Evolutionary conservation across 2,888 invertebrate genomes (phyloP), one percentile per base, ranked within the genome.

Genomic region (Smittia sp.): DNA sequence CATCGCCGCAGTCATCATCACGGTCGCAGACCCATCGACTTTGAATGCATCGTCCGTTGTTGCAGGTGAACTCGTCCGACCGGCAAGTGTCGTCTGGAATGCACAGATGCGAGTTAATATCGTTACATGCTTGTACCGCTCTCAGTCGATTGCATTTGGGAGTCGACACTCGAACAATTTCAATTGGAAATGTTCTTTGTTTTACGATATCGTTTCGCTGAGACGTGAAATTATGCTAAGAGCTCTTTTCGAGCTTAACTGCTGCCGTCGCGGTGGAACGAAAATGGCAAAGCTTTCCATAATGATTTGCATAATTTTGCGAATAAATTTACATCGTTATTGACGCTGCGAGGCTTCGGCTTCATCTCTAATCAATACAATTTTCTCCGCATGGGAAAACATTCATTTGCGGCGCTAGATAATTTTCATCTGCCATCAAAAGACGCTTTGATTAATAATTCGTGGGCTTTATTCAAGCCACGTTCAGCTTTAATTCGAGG

Each of bases 21-120:
- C 87, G 86, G 79, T 95, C 95, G 80, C 95, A 95, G 24, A 90
- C 87, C 94, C 94, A 95, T 75, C 89, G 85, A 77, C 89, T 87
- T 80, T 93, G 93, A 78, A 95, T 93, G 82, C 95, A 95, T 79
- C 91, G 91, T 74, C 94, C 92, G 80, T 94, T 93, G 72, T 86
- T 88, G 83, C 96, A 96, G n/a, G 94, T 93, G 81, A 95, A 95
- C 83, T 96, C 94, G 81, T 94, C 94, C 72, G 92, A 88, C 76
- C 94, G 90, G 83, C 96, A 96, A 22, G 95, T 95, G 80, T 91
- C 92, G 85, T 94, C 94, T 94, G 7, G 11, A 39, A 39, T 39
- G 7, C 39, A 39, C 39, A 7, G 39, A 39, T 39, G 39, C 7
- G 39, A 39, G 39, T n/a, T n/a, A n/a, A n/a, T n/a, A n/a, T n/a